phyloP scores from a whole-genome alignment of 2,113 vertebrate species.

The Petaurus breviceps region DNA sequence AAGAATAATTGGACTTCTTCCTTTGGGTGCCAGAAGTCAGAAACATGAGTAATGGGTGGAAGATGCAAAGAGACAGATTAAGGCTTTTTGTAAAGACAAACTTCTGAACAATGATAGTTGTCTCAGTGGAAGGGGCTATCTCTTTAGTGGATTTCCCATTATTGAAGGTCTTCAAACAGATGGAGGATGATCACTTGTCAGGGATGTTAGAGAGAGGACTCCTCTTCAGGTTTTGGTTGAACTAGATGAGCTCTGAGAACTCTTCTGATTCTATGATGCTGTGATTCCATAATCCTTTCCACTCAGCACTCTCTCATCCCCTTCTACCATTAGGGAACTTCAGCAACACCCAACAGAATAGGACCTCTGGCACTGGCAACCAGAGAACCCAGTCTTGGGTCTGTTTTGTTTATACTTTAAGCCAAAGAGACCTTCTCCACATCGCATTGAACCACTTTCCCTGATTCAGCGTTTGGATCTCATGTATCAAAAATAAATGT shows the following conservation, averaged over 20 bases:
- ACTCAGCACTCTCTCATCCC: background rate
- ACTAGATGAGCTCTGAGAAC: background rate
- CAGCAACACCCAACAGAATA: background rate
- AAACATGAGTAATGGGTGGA: background rate
- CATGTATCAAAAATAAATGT: constrained; percentile 31
- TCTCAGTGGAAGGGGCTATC: background rate
- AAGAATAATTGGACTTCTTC: background rate
- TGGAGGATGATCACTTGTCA: background rate
- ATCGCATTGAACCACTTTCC: background rate
- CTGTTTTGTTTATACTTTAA: background rate
- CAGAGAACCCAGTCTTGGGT: background rate
- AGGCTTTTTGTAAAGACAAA: background rate
- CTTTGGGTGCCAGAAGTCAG: background rate
- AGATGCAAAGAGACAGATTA: background rate
- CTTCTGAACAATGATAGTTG: background rate
- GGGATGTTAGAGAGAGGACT: background rate
- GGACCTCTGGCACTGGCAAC: background rate
- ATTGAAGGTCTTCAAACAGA: background rate
- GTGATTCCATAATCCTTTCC: background rate
- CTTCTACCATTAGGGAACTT: background rate
- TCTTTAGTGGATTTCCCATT: background rate
- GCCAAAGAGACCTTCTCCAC: background rate
- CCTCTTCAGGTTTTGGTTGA: background rate
- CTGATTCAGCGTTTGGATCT: constrained; percentile 31
- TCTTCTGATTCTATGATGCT: background rate